phyloP scores from a whole-genome alignment of 2,797 vertebrate genomes.

The Petrocephalus sullivani region DNA sequence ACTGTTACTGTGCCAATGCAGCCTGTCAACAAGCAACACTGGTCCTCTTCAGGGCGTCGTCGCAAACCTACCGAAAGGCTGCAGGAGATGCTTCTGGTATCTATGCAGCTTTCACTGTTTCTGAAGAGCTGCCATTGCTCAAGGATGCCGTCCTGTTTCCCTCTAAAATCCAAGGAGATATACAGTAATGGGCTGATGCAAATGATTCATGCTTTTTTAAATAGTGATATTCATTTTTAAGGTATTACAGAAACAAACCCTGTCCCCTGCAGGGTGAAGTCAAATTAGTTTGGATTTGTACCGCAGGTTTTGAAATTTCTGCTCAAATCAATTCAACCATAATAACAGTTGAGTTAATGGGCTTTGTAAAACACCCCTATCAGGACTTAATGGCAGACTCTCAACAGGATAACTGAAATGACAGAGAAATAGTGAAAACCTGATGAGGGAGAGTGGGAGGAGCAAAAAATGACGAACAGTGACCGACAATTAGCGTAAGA shows the following conservation, averaged over 20 bases:
- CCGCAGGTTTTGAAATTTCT: constrained; percentile 29
- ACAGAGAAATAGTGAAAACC: constrained; percentile 26
- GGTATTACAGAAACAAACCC: neutral
- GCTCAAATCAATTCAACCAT: constrained; percentile 12
- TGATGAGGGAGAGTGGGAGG: neutral
- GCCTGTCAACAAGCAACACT: neutral
- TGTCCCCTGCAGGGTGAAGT: constrained; percentile 7
- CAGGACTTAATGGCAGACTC: constrained; percentile 34
- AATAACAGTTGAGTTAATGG: constrained; percentile 28
- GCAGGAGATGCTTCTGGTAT: neutral
- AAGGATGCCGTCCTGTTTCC: neutral
- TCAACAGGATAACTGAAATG: constrained; percentile 31
- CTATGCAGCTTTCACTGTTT: neutral
- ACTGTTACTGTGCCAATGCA: neutral
- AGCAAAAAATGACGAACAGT: neutral
- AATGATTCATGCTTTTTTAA: neutral
- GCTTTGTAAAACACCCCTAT: constrained; percentile 29
- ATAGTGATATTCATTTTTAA: neutral
- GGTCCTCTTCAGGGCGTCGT: neutral
- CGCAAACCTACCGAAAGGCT: neutral
- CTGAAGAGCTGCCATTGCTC: neutral
- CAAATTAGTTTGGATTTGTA: constrained; percentile 35
- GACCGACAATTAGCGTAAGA: neutral
- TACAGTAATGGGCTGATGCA: neutral
- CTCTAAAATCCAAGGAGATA: neutral